Evolutionary conservation across 2,888 invertebrate genomes (phyloP).

Genomic region (Onthophagus sagittarius): DNA sequence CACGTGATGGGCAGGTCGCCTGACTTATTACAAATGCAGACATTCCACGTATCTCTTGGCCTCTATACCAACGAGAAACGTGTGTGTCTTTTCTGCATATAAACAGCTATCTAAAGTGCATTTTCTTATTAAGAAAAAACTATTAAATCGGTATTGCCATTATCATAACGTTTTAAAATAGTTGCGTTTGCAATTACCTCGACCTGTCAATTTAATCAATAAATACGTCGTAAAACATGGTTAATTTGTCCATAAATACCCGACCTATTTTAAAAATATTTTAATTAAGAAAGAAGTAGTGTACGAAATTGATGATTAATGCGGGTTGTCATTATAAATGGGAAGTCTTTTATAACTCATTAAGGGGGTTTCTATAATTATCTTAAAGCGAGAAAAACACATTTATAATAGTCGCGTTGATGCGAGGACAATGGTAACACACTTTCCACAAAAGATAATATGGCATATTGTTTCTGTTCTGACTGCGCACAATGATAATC

Average conservation of each 20-base stretch:
- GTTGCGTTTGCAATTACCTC: neutral
- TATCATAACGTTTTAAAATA: no score
- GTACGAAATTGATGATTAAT: neutral
- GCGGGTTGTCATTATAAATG: no score
- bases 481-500: neutral
- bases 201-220: neutral
- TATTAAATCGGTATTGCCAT: neutral
- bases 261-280: neutral
- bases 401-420: neutral
- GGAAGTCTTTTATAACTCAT: neutral
- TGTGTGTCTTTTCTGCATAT: neutral
- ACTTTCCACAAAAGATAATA: neutral
- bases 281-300: neutral
- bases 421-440: neutral
- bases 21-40: conserved; percentile 18
- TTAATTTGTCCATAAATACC: neutral
- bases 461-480: neutral
- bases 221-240: neutral
- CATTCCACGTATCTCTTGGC: conserved; percentile 3
- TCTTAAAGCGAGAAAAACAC: neutral
- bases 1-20: conserved; percentile 13
- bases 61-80: neutral
- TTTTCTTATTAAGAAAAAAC: neutral
- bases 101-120: neutral
- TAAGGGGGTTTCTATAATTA: neutral